Evolutionary conservation across 2,797 vertebrate species (phyloP), one percentile per base, ranked within the genome.

Genomic region (Zalophus californianus): DNA sequence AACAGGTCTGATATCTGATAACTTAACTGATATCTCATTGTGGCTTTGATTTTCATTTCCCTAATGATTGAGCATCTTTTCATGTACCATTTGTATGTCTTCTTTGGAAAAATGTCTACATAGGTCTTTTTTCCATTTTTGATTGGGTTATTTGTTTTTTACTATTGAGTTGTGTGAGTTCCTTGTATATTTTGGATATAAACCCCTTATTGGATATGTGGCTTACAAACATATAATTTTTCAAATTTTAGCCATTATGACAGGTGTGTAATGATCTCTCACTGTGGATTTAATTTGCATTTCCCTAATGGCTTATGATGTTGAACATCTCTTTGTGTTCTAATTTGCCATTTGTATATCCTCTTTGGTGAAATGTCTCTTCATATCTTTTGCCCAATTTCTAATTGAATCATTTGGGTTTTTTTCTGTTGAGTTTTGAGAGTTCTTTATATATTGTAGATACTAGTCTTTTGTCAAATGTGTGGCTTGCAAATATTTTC

Each of bases 251-350:
- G 20, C 66, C 52, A 64, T 91, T 93, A 13, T 95, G 83, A 64
- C 32, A 97, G 52, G 21, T 87, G 9, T 48, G 32, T 78, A 62
- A 27, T 91, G 56, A 77, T 87, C 50, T 90, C 38, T 90, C 41
- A 68, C 23, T 93, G 52, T 83, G 44, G 44, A 83, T 91, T 70
- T 77, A 90, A 87, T 87, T 91, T 97, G 35, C 20, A 70, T 93
- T 90, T 83, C 44, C 60, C 38, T 78, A 83, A 62, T 50, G 20
- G 72, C 60, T 79, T 79, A 52, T 79, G 56, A 58, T 54, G 38
- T 89, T 70, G 18, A 88, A 58, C 56, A 91, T 72, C 56, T 86
- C 73, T 95, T 79, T 41, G 56, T 58, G 20, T 84, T 44, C 21
- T 41, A 75, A 54, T 72, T 94, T 84, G 27, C 35, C 58, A 73